Base-by-base conservation (phyloP, 2,797 vertebrate species). In the Labroides dimidiatus region DNA sequence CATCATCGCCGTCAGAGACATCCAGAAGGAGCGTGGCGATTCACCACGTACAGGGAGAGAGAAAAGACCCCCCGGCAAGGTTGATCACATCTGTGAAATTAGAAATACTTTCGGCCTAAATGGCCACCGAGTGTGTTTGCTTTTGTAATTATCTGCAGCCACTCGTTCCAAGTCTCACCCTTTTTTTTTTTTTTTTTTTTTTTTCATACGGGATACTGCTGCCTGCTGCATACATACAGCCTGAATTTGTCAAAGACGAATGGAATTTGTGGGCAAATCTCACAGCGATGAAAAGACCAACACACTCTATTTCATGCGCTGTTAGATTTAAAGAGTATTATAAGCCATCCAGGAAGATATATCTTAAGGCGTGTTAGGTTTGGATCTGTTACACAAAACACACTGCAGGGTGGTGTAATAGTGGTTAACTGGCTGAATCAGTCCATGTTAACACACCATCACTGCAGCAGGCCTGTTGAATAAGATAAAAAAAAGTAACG, bases 21-120 rank as follows among this genome's bases (percentile, higher is more conserved):
- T 84, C 78, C 80, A 82, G 55, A 75, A 69, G 78, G 70, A 86
- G 65, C 49, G 47, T 63, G 49, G 74, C 78, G 49, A 75, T 83
- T 69, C 67, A 51, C 69, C 64, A 55, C 59, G 75, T 59, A 67
- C 61, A 58, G 57, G 27, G 73, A 78, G 52, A 75, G 73, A 78
- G 66, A 70, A 53, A 3, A 84, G 69, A 85, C 71, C 78, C 15
- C 72, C 62, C 37, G 57, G 78, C 80, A 87, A 88, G 89, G 85
- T 91, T 91, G 89, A 88, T 90, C 90, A 85, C 89, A 80, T 85
- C 88, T 91, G 90, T 93, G 92, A 94, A 93, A 93, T 93, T 90
- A 91, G 88, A 89, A 91, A 90, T 86, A 85, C 82, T 91, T 82
- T 81, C 30, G 78, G 71, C 64, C 63, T 82, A 87, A 84, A 87